Conservation (phyloP, 2,888 invertebrate genomes). For the Drosophila testacea region DNA sequence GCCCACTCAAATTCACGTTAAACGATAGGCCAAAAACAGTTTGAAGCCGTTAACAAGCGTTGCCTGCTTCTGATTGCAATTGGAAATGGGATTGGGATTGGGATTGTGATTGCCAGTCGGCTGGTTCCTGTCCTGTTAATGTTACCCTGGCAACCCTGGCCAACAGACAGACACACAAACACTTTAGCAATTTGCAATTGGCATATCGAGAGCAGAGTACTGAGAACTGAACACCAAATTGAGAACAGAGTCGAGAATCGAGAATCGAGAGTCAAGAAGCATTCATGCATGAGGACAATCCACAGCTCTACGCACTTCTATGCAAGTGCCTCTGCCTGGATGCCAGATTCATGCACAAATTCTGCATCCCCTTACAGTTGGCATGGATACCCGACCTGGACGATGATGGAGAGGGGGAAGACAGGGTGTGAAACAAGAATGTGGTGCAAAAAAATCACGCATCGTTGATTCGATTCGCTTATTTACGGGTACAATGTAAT, state of each 20-base stretch:
- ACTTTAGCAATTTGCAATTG: conserved; percentile 68
- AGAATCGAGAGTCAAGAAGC: conserved; percentile 54
- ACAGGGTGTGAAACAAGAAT: conserved; percentile 8
- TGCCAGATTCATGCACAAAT: conserved; percentile 20
- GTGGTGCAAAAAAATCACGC: conserved; percentile 35
- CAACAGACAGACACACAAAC: conserved; percentile 27
- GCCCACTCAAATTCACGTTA: conserved; percentile 17
- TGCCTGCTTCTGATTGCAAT: conserved; percentile 40
- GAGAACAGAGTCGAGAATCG: conserved; percentile 18
- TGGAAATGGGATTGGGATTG: conserved; percentile 10
- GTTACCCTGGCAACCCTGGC: conserved; percentile 67
- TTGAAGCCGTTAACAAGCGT: conserved; percentile 51
- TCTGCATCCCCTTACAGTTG: conserved; percentile 27
- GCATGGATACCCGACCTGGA: conserved; percentile 28
- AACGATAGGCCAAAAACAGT: conserved; percentile 31
- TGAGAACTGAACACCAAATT: background rate
- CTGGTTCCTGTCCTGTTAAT: conserved; percentile 57
- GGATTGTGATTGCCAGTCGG: conserved; percentile 20
- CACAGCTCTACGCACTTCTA: conserved; percentile 68
- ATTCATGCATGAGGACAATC: conserved; percentile 66
- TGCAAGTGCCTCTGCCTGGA: conserved; percentile 23
- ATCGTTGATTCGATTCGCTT: conserved; percentile 38
- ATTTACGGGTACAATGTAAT: conserved; percentile 36
- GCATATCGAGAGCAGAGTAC: conserved; percentile 64
- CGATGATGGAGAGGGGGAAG: background rate